These are phyloP conservation scores for Dioctria linearis DNA, from an alignment of 2,888 invertebrate genomes.

Conservation along the genomic window DNA sequence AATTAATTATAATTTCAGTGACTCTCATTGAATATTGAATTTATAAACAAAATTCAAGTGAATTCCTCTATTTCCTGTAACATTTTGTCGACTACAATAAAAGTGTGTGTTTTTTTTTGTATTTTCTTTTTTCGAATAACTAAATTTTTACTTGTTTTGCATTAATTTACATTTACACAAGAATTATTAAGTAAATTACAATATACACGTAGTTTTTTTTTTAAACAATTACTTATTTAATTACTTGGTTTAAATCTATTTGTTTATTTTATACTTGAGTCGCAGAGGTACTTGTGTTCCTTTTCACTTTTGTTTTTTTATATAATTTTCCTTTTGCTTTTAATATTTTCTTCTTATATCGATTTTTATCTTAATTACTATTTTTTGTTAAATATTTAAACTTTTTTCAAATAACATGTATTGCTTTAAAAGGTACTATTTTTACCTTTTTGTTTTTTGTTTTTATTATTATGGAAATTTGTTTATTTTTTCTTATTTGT, in stretches of 20 bases:
- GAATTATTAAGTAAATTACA: slow-evolving; percentile 38
- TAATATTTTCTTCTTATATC: slow-evolving; percentile 34
- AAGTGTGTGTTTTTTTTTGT: not conserved
- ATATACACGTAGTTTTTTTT: slow-evolving; percentile 47
- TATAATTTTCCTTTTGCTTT: slow-evolving; percentile 19
- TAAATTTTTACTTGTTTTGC: not conserved
- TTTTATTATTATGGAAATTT: slow-evolving; percentile 31
- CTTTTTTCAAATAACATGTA: slow-evolving; percentile 54
- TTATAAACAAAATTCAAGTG: too few species aligned
- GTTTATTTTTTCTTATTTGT: not conserved
- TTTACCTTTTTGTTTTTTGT: slow-evolving; percentile 5
- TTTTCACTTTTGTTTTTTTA: slow-evolving; percentile 42
- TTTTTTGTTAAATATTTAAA: slow-evolving; percentile 56
- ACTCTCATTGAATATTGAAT: too few species aligned
- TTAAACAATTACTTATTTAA: slow-evolving; percentile 49
- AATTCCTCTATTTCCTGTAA: not conserved
- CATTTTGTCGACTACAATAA: not conserved
- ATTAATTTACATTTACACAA: slow-evolving; percentile 46
- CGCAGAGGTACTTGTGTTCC: slow-evolving; percentile 60
- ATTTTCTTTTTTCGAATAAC: slow-evolving; percentile 2
- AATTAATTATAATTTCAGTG: too few species aligned
- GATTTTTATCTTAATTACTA: slow-evolving; percentile 52
- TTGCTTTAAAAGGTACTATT: slow-evolving; percentile 54
- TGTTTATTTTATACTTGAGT: slow-evolving; percentile 56
- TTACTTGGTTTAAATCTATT: slow-evolving; percentile 35